Base-by-base conservation (phyloP, 1,140 invertebrate genomes). In the Pteromalus puparum region DNA sequence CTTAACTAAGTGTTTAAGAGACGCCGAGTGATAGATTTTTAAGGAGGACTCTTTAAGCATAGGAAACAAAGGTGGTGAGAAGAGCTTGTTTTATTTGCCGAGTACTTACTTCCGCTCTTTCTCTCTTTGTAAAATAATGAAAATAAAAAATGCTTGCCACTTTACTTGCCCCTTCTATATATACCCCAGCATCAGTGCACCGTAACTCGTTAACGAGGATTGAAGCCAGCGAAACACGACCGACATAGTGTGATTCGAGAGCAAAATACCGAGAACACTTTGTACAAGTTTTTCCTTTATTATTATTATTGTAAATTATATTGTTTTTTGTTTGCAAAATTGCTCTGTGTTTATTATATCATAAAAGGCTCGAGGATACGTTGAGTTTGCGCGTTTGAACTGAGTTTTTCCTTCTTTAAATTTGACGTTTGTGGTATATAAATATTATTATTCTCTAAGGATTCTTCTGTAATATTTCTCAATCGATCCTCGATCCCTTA, bases 81-180 rank as follows among this genome's bases (percentile, higher is more conserved):
- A n/a, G 79, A 80, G 61, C 18, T 85, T 81, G 84, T 81, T 85
- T 75, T 67, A 76, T 70, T 85, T 81, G 65, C 79, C 78, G 73
- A 81, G 83, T 85, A 85, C 76, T 81, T 81, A 85, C 26, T 65
- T 74, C 34, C 34, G 82, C 68, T 83, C 75, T 83, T 38, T 78
- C 76, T 67, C 53, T 61, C 15, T n/a, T 61, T 81, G 78, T 81
- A 80, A 81, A 81, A 84, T 81, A 81, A 76, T 42, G 21, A 34
- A 3, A 77, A 82, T 78, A 81, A 68, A 83, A 61, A 74, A 81
- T 86, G 89, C 89, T 90, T 90, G 89, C 90, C 89, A 91, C 90
- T 88, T 88, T 87, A 90, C 86, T 89, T 89, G 88, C 87, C 87
- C n/a, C 10, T 73, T 83, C 83, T 83, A 34, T 83, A 34, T 83